Evolutionary conservation across 2,888 invertebrate genomes (phyloP).

Genomic region (Bursaphelenchus okinawaensis): DNA sequence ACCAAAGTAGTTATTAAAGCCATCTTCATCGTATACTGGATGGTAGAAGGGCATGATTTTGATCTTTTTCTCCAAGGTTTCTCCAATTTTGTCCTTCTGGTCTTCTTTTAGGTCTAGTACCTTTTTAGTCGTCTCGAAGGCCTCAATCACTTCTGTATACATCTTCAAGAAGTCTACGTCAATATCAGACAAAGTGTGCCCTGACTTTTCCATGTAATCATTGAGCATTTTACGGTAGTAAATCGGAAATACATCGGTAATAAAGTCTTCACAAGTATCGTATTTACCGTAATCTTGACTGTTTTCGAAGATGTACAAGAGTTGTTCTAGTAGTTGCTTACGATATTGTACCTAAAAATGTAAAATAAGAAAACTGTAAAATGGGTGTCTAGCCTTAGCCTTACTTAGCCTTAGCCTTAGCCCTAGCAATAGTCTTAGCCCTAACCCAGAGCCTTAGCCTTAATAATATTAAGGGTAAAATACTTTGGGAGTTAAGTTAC

Average conservation of each 20-base stretch:
- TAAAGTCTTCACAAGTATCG: not conserved
- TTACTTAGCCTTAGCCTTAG: no score
- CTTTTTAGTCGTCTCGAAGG: not conserved
- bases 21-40: not conserved
- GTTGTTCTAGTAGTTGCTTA: not conserved
- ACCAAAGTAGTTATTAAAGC: not conserved
- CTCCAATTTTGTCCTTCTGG: not conserved
- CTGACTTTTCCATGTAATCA: not conserved
- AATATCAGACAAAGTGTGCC: not conserved
- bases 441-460: no score
- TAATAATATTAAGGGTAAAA: no score
- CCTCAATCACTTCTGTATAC: not conserved
- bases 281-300: not conserved
- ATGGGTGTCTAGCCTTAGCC: no score
- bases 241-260: not conserved
- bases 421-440: no score
- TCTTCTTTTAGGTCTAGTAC: not conserved
- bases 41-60: not conserved
- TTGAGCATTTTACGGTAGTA: not conserved
- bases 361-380: no score
- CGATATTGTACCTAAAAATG: not conserved
- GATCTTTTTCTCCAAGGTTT: no score
- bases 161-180: not conserved
- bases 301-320: not conserved
- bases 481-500: no score